Base-by-base conservation (phyloP, 2,113 vertebrate genomes). In the Petrocephalus microphthalmus region DNA sequence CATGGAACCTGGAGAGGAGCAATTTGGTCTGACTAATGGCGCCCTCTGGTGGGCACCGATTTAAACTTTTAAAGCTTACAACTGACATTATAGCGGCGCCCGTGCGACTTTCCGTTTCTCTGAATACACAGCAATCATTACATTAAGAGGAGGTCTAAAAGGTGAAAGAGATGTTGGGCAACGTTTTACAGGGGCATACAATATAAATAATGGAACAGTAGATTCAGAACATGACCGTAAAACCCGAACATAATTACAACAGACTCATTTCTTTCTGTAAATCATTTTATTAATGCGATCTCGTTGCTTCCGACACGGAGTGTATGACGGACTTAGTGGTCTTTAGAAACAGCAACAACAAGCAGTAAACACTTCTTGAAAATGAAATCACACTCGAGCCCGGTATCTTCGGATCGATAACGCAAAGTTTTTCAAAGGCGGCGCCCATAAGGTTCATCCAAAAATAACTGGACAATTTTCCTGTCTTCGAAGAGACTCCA, bases 1-100 rank as follows among this genome's bases (percentile, higher is more conserved):
- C 13, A 94, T 82, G 89, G 93, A 93, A 90, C 89, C 94, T 94
- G 95, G 95, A 95, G 95, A 95, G 95, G 95, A 95, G 94, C 89
- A 45, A 7, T 17, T 22, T 20, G 7, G 2, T 7, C 17, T 47
- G 81, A 49, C 20, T 11, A 1, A n/a, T 92, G 91, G 92, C 93
- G 93, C 93, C 94, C 94, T 94, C 95, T 53, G n/a, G 8, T 85
- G 84, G 84, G 19, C 22, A 51, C 6, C 20, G 19, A 25, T n/a
- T 51, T 51, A 20, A n/a, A 52, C 22, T 5, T 8, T 20, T 10
- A 17, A 20, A 45, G 11, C 1, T 20, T 45, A 42, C 33, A 6
- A 81, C 25, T 67, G 60, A 67, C 4, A 67, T 64, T 11, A 64
- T 7, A 64, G n/a, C n/a, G 7, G 22, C 22, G 7, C 33, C 4